A percentile compares a stretch with the other conserved stretches of the same genome.
Conservation (phyloP, 2,113 vertebrate genomes). For the Okapia johnstoni region DNA sequence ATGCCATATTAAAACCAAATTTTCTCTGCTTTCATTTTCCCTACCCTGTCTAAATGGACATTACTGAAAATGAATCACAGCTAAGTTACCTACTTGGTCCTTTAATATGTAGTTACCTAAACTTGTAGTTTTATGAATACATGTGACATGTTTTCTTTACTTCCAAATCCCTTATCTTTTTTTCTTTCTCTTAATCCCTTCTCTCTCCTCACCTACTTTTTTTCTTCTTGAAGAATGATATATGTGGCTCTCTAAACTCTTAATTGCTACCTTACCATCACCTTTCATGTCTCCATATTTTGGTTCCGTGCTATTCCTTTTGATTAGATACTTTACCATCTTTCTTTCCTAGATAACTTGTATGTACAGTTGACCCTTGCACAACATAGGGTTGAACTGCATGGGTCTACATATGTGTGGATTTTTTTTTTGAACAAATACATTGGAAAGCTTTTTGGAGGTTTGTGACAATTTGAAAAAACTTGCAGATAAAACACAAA, state of each 20-base stretch:
- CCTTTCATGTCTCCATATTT: neutral
- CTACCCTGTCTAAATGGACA: neutral
- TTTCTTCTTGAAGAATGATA: neutral
- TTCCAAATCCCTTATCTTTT: neutral
- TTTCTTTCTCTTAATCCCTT: neutral
- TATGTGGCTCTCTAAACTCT: neutral
- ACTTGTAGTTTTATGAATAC: neutral
- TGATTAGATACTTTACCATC: neutral
- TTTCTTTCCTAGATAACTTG: neutral
- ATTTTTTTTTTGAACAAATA: neutral
- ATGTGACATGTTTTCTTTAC: neutral
- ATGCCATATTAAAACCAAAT: neutral
- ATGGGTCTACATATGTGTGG: neutral
- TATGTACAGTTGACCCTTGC: neutral
- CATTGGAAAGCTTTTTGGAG: neutral
- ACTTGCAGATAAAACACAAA: neutral
- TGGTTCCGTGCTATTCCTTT: neutral
- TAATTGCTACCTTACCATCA: neutral
- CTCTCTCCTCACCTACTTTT: neutral
- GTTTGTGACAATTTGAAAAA: neutral
- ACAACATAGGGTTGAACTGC: neutral
- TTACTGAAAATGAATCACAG: neutral
- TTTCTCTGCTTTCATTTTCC: neutral
- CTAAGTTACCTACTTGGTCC: neutral
- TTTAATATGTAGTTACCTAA: neutral